Conservation (phyloP, 2,888 invertebrate species). For the Melanchra persicariae region DNA sequence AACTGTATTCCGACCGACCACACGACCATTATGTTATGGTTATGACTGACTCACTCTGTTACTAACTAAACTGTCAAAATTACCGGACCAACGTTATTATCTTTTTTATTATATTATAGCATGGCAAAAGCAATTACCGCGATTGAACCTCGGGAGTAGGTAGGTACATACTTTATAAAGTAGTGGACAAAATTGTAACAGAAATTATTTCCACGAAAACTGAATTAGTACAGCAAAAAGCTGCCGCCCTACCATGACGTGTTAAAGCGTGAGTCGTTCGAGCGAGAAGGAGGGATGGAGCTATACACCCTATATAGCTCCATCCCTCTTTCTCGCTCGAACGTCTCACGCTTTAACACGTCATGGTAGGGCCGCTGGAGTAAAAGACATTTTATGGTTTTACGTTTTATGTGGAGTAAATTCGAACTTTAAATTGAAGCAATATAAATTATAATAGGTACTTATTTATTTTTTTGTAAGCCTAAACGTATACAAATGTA, state of each 20-base stretch:
- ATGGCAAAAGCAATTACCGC: conserved; percentile 29
- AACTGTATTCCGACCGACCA: conserved; percentile 43
- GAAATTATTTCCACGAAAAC: conserved; percentile 14
- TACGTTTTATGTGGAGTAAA: not conserved
- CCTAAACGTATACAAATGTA: too few relatives aligned
- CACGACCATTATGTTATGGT: not conserved
- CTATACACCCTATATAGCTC: too few relatives aligned
- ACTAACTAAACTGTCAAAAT: conserved; percentile 36
- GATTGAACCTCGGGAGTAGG: conserved; percentile 13
- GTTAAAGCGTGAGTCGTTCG: too few relatives aligned
- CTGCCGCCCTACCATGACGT: too few relatives aligned
- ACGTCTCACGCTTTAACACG: too few relatives aligned
- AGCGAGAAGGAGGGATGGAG: too few relatives aligned
- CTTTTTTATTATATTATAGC: conserved; percentile 28
- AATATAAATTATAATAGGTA: too few relatives aligned
- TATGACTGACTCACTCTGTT: conserved; percentile 27
- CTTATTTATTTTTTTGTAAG: too few relatives aligned
- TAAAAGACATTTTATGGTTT: conserved; percentile 3
- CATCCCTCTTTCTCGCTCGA: too few relatives aligned
- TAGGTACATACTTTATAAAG: conserved; percentile 9
- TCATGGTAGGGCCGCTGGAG: too few relatives aligned
- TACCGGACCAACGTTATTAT: conserved; percentile 36
- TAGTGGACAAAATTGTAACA: conserved; percentile 13
- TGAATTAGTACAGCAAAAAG: conserved; percentile 19
- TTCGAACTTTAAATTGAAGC: too few relatives aligned